A percentile compares a stretch with the other conserved stretches of the same genome.
Evolutionary conservation across 30 jellyfish, hydroid and myxozoan genomes (phyloP).

Genomic region (Cassiopea xamachana): DNA sequence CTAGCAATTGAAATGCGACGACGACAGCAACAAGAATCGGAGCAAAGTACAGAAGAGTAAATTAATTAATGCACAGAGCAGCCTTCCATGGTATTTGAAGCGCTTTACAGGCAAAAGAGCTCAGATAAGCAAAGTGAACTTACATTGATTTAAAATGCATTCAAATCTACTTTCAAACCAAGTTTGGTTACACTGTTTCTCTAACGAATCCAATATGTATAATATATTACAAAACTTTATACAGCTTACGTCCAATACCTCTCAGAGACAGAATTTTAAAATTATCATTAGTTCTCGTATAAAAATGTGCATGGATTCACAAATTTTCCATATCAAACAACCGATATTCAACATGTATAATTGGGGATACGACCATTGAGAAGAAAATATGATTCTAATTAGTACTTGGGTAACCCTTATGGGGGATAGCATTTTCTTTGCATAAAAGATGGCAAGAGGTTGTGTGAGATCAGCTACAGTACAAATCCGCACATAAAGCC

Average conservation of each 20-base stretch:
- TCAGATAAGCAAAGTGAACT: not conserved
- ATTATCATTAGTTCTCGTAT: slow-evolving; percentile 68
- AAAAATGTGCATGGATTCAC: slow-evolving; percentile 66
- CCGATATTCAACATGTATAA: slow-evolving; percentile 20
- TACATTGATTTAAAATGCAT: slow-evolving; percentile 76
- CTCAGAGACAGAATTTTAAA: slow-evolving; percentile 72
- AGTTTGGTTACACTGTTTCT: slow-evolving; percentile 60
- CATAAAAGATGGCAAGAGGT: no score
- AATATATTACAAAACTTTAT: slow-evolving; percentile 84
- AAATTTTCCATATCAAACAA: slow-evolving; percentile 57
- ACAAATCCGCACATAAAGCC: no score
- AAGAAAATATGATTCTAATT: not conserved
- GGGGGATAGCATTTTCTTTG: no score
- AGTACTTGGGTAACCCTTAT: no score
- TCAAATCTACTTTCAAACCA: slow-evolving; percentile 73
- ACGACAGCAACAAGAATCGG: no score
- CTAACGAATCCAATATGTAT: slow-evolving; percentile 73
- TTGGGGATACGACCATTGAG: slow-evolving; percentile 20
- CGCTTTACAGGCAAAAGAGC: not conserved
- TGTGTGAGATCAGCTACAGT: no score
- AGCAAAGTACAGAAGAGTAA: no score
- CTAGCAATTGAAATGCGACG: no score
- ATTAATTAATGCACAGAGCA: no score
- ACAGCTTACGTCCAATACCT: slow-evolving; percentile 79
- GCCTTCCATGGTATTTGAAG: not conserved